Conservation (phyloP, 1,140 invertebrate genomes). For the Drosophila rufa region DNA sequence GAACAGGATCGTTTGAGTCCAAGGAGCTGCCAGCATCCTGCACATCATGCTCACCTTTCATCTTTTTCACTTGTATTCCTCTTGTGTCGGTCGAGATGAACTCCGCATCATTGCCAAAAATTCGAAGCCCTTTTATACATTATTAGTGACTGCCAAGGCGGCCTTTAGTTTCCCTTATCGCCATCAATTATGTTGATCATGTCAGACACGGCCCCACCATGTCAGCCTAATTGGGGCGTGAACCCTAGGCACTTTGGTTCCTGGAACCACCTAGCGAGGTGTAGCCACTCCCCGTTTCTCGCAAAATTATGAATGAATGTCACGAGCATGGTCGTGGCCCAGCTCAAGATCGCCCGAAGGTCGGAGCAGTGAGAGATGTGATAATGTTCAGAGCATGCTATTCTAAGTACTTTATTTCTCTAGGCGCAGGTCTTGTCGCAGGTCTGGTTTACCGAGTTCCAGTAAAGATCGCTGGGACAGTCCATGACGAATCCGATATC, state of each 20-base stretch:
- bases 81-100: conserved; percentile 57
- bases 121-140: conserved; percentile 60
- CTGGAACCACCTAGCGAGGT: conserved; percentile 46
- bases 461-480: conserved; percentile 48
- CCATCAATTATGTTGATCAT: conserved; percentile 45
- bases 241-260: conserved; percentile 43
- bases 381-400: conserved; percentile 23
- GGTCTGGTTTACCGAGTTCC: conserved; percentile 37
- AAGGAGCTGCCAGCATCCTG: not conserved
- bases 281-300: conserved; percentile 46
- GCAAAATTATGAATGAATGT: conserved; percentile 61
- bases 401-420: conserved; percentile 19
- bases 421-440: conserved; percentile 53
- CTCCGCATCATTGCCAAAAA: conserved; percentile 67
- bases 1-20: not conserved
- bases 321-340: conserved; percentile 37
- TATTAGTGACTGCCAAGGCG: not conserved
- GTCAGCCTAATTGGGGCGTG: conserved; percentile 66
- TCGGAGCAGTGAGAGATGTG: not conserved
- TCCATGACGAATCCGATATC: conserved; percentile 21
- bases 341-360: conserved; percentile 9
- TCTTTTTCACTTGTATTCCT: conserved; percentile 61
- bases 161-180: conserved; percentile 35
- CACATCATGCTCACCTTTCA: conserved; percentile 60
- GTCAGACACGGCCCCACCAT: conserved; percentile 54